Percentiles rank a stretch among this genome's conserved stretches.
Evolutionary conservation across 64 coral and sea anemone species (phyloP).

Genomic region (Pocillopora verrucosa): DNA sequence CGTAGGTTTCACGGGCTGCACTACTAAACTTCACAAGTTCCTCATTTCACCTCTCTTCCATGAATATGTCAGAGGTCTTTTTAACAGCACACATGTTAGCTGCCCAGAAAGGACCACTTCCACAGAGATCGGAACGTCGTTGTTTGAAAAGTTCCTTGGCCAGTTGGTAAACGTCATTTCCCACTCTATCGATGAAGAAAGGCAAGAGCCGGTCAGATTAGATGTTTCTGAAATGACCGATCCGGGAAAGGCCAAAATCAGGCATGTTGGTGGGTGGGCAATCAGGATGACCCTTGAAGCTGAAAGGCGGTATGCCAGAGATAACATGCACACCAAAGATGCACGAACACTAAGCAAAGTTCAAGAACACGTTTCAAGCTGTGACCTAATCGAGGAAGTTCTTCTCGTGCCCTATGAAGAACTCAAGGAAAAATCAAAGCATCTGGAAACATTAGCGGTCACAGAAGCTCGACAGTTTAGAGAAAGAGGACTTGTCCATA

Average conservation of each 20-base stretch:
- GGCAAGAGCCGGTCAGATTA: not conserved
- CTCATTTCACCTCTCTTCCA: not conserved
- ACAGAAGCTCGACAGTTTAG: slow-evolving; percentile 53
- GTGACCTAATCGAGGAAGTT: slow-evolving; percentile 26
- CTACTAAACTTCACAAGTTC: not conserved
- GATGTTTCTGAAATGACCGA: slow-evolving; percentile 4
- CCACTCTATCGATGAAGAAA: not conserved
- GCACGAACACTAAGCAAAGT: not conserved
- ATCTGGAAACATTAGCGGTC: slow-evolving; percentile 41
- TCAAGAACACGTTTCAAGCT: not conserved
- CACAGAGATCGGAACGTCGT: not conserved
- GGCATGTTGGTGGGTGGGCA: slow-evolving; percentile 36
- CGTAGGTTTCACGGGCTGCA: not conserved
- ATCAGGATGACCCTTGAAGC: not conserved
- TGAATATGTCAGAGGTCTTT: not conserved
- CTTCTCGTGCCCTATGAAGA: slow-evolving; percentile 9
- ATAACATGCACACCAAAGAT: not conserved
- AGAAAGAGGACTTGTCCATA: slow-evolving; percentile 37
- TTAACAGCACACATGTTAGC: not conserved
- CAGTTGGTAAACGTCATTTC: not conserved
- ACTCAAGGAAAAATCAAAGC: not conserved
- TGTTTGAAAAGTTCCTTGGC: not conserved
- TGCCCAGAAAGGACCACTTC: not conserved
- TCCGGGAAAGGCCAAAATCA: slow-evolving; percentile 1
- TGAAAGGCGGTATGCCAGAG: not conserved